These are phyloP conservation scores for Psammodynastes pulverulentus DNA, from an alignment of 2,113 vertebrate species.

Conservation along the genomic window DNA sequence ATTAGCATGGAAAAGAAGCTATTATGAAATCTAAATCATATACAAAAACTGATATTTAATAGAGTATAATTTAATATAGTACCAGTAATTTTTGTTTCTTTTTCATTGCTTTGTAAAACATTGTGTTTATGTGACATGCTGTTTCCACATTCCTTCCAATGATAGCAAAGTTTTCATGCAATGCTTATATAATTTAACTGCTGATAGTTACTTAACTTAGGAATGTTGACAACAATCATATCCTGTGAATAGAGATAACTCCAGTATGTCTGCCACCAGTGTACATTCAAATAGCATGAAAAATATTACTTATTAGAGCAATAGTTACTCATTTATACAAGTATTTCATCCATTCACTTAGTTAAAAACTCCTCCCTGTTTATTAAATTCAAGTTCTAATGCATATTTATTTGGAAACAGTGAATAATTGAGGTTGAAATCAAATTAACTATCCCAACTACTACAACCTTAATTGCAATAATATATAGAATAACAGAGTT, in stretches of 20 bases:
- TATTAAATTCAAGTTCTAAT: conserved; percentile 6
- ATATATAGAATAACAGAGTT: too few relatives aligned
- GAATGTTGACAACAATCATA: background rate
- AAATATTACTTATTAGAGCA: background rate
- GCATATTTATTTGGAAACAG: conserved; percentile 12
- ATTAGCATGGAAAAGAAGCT: conserved; percentile 20
- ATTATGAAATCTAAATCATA: conserved; percentile 24
- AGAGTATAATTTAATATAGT: conserved; percentile 19
- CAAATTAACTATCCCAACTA: conserved; percentile 31
- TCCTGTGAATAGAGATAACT: background rate
- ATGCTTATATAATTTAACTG: conserved; percentile 34
- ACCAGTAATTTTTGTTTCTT: conserved; percentile 40
- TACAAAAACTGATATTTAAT: conserved; percentile 22
- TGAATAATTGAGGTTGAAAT: conserved; percentile 36
- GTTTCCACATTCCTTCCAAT: background rate
- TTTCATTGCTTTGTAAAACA: conserved; percentile 1
- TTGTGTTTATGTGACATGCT: background rate
- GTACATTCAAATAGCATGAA: background rate
- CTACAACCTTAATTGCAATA: conserved; percentile 17
- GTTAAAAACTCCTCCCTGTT: background rate
- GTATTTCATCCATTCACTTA: background rate
- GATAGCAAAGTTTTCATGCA: conserved; percentile 45
- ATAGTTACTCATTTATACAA: background rate
- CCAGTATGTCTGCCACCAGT: background rate
- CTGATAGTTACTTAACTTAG: conserved; percentile 55